Conservation (phyloP, 2,113 vertebrate species). For the Rafetus swinhoei region DNA sequence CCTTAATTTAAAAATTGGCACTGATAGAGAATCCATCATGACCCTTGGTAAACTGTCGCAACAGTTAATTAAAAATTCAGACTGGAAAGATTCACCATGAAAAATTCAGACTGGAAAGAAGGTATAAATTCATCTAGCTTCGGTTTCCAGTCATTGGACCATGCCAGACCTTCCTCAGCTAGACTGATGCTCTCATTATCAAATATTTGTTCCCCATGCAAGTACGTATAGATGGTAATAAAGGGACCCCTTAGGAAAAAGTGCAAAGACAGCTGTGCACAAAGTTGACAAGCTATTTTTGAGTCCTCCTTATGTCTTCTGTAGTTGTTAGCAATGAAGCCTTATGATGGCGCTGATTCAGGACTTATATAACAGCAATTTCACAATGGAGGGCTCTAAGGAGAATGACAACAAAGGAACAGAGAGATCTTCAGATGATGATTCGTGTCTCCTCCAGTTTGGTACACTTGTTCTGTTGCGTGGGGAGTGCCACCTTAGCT, state of each 20-base stretch:
- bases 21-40: background rate
- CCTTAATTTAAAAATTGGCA: background rate
- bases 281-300: background rate
- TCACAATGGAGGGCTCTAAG: background rate
- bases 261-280: background rate
- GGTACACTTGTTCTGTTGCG: background rate
- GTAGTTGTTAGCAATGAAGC: background rate
- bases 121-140: background rate
- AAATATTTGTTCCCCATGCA: background rate
- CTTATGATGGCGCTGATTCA: background rate
- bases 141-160: background rate
- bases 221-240: background rate
- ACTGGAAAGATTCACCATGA: background rate
- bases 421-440: background rate
- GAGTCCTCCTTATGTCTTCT: background rate
- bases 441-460: rapidly evolving
- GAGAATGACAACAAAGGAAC: background rate
- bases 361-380: background rate
- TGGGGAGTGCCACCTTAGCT: background rate
- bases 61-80: background rate
- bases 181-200: background rate
- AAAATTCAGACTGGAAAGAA: background rate
- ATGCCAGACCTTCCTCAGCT: background rate
- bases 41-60: background rate
- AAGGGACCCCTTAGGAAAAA: background rate